Percentiles rank a stretch among this genome's conserved stretches.
Conservation (phyloP, 2,113 vertebrate species). For the Zosterops borbonicus region DNA sequence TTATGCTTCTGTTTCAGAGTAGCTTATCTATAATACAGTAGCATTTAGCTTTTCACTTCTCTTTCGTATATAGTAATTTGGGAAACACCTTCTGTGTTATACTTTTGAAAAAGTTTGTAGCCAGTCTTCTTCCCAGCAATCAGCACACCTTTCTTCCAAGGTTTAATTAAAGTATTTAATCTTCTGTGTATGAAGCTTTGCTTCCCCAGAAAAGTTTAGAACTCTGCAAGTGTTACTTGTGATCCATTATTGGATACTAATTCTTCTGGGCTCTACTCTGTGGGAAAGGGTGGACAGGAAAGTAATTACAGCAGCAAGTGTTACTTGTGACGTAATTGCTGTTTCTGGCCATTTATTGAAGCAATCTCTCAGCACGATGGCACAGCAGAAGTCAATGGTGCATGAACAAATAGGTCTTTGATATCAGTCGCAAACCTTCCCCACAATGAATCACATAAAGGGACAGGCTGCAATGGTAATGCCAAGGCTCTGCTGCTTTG, state of each 20-base stretch:
- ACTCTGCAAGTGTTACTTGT: background rate
- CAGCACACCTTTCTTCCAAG: background rate
- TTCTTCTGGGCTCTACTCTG: constrained; percentile 36
- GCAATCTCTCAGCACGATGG: constrained; percentile 28
- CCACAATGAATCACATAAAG: background rate
- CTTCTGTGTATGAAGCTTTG: background rate
- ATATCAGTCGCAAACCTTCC: background rate
- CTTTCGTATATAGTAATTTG: background rate
- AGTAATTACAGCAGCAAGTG: constrained; percentile 47
- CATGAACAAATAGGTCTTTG: constrained; percentile 37
- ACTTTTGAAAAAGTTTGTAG: background rate
- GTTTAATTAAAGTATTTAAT: constrained; percentile 46
- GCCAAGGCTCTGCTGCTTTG: background rate
- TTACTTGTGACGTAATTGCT: constrained; percentile 10
- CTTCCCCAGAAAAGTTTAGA: constrained; percentile 1
- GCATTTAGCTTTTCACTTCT: background rate
- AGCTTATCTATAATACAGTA: background rate
- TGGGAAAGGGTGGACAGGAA: background rate
- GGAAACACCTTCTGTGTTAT: background rate
- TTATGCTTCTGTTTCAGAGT: background rate
- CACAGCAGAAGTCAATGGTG: background rate
- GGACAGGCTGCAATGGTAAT: background rate
- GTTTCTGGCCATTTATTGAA: constrained; percentile 43
- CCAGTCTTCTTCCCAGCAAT: background rate
- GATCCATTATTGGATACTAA: constrained; percentile 40